Evolutionary conservation across 2,888 invertebrate species (phyloP).

Genomic region (Alviniconcha strummeri): DNA sequence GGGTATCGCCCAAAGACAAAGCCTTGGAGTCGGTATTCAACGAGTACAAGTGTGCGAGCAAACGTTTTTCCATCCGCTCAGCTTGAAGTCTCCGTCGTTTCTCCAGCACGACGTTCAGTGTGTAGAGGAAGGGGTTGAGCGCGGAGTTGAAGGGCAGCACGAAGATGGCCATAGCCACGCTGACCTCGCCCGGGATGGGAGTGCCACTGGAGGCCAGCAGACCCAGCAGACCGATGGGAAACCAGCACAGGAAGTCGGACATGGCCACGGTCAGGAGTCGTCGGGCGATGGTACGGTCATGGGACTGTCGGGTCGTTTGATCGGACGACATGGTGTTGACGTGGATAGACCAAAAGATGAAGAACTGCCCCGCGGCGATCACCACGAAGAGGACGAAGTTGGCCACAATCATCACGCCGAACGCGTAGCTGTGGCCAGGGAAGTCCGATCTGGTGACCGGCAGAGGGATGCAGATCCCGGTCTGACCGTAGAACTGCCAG

Average conservation of each 20-base stretch:
- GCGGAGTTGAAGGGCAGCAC: conserved; percentile 4
- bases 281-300: conserved; percentile 4
- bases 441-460: not conserved
- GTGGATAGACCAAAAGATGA: conserved; percentile 5
- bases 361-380: not conserved
- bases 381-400: not conserved
- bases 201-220: not conserved
- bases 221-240: not conserved
- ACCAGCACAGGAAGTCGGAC: conserved; percentile 16
- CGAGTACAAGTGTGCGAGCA: too few relatives aligned
- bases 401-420: not conserved
- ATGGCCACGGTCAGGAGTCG: not conserved
- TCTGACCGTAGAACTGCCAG: too few relatives aligned
- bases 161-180: not conserved
- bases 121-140: conserved; percentile 1
- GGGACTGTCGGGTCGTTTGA: not conserved
- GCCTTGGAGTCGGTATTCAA: too few relatives aligned
- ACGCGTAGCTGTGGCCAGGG: not conserved
- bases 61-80: too few relatives aligned
- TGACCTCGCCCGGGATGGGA: not conserved
- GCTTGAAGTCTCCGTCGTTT: not conserved
- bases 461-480: not conserved
- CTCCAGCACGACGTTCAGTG: not conserved
- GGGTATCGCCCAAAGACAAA: too few relatives aligned
- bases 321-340: not conserved